Evolutionary conservation across 2,888 invertebrate genomes (phyloP).

Genomic region (Drosophila anomalata): DNA sequence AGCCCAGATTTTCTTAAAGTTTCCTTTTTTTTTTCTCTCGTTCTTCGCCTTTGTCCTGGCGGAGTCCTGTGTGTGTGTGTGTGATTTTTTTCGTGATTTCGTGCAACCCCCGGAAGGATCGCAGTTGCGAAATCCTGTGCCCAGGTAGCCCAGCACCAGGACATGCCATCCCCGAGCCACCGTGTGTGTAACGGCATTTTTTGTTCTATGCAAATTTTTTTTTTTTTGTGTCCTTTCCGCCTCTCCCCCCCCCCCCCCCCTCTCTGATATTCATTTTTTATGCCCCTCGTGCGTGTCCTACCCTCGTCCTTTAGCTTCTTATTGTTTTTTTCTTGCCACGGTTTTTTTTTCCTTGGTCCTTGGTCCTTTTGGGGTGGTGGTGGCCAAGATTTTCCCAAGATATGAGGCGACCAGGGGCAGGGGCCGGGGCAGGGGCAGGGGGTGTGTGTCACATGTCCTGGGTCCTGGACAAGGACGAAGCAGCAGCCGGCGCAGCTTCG

Average conservation of each 20-base stretch:
- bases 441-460: slow-evolving; percentile 71
- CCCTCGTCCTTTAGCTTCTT: slow-evolving; percentile 47
- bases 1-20: slow-evolving; percentile 44
- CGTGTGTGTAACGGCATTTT: slow-evolving; percentile 82
- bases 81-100: slow-evolving; percentile 17
- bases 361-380: slow-evolving; percentile 51
- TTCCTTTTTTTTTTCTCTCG: slow-evolving; percentile 11
- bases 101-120: slow-evolving; percentile 42
- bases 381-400: slow-evolving; percentile 83
- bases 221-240: slow-evolving; percentile 25
- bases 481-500: slow-evolving; percentile 68
- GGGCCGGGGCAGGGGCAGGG: slow-evolving; percentile 26
- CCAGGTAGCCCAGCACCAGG: slow-evolving; percentile 36
- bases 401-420: slow-evolving; percentile 56
- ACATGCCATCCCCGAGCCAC: slow-evolving; percentile 1
- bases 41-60: slow-evolving; percentile 10
- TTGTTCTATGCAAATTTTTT: slow-evolving; percentile 83
- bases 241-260: not conserved
- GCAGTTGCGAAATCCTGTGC: slow-evolving; percentile 18
- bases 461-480: slow-evolving; percentile 44
- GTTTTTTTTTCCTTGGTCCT: slow-evolving; percentile 48
- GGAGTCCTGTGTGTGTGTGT: slow-evolving; percentile 1
- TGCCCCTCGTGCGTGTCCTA: slow-evolving; percentile 69
- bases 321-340: slow-evolving; percentile 51
- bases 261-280: slow-evolving; percentile 76